phyloP scores from a whole-genome alignment of 2,888 invertebrate species.

The Nasonovia ribisnigri region DNA sequence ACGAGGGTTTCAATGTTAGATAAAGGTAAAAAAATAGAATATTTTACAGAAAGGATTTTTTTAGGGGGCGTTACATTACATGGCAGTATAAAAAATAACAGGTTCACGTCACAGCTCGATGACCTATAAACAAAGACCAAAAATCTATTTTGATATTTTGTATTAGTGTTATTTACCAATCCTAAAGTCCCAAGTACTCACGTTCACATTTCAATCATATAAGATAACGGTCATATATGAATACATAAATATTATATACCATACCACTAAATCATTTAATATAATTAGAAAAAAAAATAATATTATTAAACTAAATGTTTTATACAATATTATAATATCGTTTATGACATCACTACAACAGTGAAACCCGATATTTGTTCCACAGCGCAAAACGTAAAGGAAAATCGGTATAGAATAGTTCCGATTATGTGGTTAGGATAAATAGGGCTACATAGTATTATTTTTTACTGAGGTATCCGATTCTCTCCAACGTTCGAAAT shows the following conservation, averaged over 20 bases:
- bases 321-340: too few species aligned
- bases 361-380: constrained; percentile 35
- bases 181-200: background rate
- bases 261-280: background rate
- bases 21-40: constrained; percentile 36
- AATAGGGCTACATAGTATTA: constrained; percentile 19
- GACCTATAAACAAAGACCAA: constrained; percentile 1
- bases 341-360: background rate
- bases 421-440: constrained; percentile 12
- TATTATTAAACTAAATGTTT: background rate
- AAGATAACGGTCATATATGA: background rate
- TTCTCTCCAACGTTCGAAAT: background rate
- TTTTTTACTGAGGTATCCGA: background rate
- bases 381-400: background rate
- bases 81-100: constrained; percentile 25
- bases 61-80: constrained; percentile 20
- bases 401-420: constrained; percentile 18
- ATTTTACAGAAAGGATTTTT: constrained; percentile 36
- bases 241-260: background rate
- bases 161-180: background rate
- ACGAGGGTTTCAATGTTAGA: background rate
- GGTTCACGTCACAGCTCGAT: constrained; percentile 34
- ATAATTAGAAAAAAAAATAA: background rate
- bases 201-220: background rate
- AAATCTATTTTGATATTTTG: background rate